A percentile compares a stretch with the other conserved stretches of the same genome.
phyloP scores from a whole-genome alignment of 2,113 vertebrate species.

The Bothrops jararaca region DNA sequence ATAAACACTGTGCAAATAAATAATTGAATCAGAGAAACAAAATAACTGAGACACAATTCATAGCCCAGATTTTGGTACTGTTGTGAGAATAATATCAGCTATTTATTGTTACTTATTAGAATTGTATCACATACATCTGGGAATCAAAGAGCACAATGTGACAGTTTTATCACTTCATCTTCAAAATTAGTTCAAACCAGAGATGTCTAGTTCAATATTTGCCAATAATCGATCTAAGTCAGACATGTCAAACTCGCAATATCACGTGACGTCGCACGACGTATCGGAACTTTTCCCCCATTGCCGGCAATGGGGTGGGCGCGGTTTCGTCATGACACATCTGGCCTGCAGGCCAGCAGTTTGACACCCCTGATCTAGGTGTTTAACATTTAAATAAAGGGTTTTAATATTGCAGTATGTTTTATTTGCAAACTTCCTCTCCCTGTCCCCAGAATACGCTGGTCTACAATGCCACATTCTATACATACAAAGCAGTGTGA shows the following conservation, averaged over 20 bases:
- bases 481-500: not conserved
- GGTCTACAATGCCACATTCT: rapidly evolving
- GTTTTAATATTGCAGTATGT: not conserved
- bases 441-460: not conserved
- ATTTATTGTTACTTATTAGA: constrained; percentile 1
- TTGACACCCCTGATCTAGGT: not conserved
- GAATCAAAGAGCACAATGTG: not conserved
- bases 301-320: too few species aligned
- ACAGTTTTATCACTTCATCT: not conserved
- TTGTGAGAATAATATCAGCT: not conserved
- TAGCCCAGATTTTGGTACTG: not conserved
- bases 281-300: too few species aligned
- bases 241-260: too few species aligned
- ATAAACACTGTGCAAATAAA: not conserved
- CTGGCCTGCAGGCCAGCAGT: too few species aligned
- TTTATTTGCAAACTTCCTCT: not conserved
- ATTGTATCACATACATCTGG: not conserved
- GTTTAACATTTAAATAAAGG: not conserved
- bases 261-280: too few species aligned
- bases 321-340: too few species aligned
- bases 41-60: not conserved
- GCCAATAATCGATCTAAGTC: not conserved
- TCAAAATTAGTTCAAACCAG: not conserved
- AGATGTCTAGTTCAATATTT: not conserved
- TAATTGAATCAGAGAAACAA: not conserved